Evolutionary conservation across 2,113 vertebrate genomes (phyloP).

Genomic region (Lonchura striata): DNA sequence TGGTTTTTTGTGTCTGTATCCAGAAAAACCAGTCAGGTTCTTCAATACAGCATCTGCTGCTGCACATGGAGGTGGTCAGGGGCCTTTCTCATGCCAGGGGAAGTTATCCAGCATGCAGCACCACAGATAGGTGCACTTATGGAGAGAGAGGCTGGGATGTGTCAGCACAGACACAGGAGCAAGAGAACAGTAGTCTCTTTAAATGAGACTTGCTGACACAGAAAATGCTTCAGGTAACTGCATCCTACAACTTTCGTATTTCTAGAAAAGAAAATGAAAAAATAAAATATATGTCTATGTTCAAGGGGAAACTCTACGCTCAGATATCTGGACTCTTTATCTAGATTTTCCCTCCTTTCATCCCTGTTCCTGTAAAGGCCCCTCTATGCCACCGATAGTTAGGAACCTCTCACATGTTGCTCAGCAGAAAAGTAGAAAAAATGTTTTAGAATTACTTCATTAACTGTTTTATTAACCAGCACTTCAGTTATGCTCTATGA

Average conservation of each 20-base stretch:
- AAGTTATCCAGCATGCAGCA: neutral
- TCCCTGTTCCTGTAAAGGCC: neutral
- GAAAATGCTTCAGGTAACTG: neutral
- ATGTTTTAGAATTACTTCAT: neutral
- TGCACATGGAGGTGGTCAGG: accelerated
- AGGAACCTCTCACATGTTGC: neutral
- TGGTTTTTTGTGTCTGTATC: neutral
- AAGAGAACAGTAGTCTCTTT: neutral
- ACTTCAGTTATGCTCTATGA: neutral
- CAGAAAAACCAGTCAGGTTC: neutral
- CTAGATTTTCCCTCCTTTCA: neutral
- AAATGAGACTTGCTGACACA: neutral
- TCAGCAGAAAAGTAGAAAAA: neutral
- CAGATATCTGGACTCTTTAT: neutral
- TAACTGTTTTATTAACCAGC: neutral
- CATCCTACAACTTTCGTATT: neutral
- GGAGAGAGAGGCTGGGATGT: neutral
- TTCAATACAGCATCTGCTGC: neutral
- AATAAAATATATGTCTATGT: neutral
- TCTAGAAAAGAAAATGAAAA: neutral
- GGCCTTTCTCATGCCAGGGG: neutral
- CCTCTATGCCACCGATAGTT: neutral
- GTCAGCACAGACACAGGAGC: neutral
- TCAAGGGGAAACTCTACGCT: neutral
- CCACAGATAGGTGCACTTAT: neutral